Percentiles rank a stretch among this genome's conserved stretches.
These are phyloP conservation scores for Drosophila parabipectinata DNA, from an alignment of 1,140 invertebrate genomes.

Conservation along the genomic window DNA sequence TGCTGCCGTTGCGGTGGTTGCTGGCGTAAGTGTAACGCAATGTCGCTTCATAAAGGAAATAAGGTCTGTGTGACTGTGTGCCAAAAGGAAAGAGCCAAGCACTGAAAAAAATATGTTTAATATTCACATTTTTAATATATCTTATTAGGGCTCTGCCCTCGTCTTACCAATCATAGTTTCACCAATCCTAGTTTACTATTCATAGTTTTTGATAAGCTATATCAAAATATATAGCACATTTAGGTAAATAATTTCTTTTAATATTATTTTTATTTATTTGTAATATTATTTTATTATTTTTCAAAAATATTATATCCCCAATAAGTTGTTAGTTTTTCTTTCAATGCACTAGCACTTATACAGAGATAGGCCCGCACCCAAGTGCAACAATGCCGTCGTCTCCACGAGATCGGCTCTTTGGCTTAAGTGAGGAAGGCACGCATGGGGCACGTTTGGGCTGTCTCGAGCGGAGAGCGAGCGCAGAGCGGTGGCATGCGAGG, in stretches of 20 bases:
- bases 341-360: constrained; percentile 23
- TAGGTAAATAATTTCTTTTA: too few relatives aligned
- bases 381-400: constrained; percentile 57
- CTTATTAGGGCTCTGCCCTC: too few relatives aligned
- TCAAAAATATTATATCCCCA: too few relatives aligned
- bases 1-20: constrained; percentile 53
- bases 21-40: constrained; percentile 74
- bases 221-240: too few relatives aligned
- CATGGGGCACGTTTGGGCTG: constrained; percentile 65
- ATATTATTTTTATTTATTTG: too few relatives aligned
- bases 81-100: constrained; percentile 45
- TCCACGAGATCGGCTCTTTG: constrained; percentile 54
- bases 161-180: too few relatives aligned
- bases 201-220: too few relatives aligned
- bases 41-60: constrained; percentile 80
- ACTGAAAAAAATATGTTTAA: constrained; percentile 6
- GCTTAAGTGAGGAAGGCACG: constrained; percentile 75
- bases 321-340: not conserved
- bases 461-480: constrained; percentile 43
- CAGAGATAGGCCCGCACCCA: constrained; percentile 21
- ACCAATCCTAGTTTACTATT: too few relatives aligned
- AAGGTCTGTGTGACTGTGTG: constrained; percentile 61
- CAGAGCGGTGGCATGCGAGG: constrained; percentile 25
- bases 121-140: not conserved
- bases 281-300: too few relatives aligned